These are phyloP conservation scores for Phenganax stokvisi DNA, from an alignment of 92 coral and sea anemone genomes.

Conservation along the genomic window DNA sequence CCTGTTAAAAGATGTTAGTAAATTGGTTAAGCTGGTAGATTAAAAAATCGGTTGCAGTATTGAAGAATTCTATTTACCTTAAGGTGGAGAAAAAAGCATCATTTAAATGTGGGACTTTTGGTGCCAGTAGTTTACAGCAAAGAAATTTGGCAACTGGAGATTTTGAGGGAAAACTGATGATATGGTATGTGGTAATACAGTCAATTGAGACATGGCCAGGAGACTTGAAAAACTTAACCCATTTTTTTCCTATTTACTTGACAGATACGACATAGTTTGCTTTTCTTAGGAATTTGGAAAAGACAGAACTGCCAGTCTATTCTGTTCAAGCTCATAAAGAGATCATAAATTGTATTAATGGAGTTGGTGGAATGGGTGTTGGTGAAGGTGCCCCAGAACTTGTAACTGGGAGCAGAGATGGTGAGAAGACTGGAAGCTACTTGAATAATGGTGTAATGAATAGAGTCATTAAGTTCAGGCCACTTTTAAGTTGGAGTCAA, in stretches of 20 bases:
- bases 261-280: background rate
- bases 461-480: no score
- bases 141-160: slow-evolving; percentile 96
- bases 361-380: slow-evolving; percentile 88
- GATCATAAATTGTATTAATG: slow-evolving; percentile 87
- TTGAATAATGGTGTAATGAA: background rate
- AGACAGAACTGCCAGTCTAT: slow-evolving; percentile 87
- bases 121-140: slow-evolving; percentile 82
- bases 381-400: slow-evolving; percentile 99
- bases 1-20: slow-evolving; percentile 79
- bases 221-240: background rate
- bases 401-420: slow-evolving; percentile 98
- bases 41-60: background rate
- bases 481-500: no score
- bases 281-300: slow-evolving; percentile 81
- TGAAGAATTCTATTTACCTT: background rate
- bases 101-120: slow-evolving; percentile 92
- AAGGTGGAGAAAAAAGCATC: slow-evolving; percentile 91
- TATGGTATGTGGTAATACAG: slow-evolving; percentile 57
- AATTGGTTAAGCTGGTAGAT: background rate
- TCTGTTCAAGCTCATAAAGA: slow-evolving; percentile 95
- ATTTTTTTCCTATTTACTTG: no score
- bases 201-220: background rate
- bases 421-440: slow-evolving; percentile 40
- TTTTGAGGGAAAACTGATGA: slow-evolving; percentile 98